Base-by-base conservation (phyloP, 2,888 invertebrate species). In the Odontocerum albicorne region DNA sequence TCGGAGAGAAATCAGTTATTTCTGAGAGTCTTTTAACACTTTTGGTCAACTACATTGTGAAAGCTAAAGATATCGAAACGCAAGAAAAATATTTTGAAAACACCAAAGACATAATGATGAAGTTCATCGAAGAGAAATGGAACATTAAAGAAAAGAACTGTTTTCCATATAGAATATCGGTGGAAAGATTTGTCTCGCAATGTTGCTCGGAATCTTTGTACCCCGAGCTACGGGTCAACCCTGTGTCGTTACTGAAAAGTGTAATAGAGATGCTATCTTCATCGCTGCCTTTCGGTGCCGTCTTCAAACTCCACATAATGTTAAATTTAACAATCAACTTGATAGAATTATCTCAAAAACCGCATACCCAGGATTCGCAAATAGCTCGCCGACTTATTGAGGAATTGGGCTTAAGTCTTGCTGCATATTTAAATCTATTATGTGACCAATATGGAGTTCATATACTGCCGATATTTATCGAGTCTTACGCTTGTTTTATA, bases 101-200 rank as follows among this genome's bases (percentile, higher is more conserved):
- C 27, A 35, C 47, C 2, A 54, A 49, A n/a, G 10, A 35, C 1
- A 45, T 55, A 16, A 51, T 57, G 16, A 43, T 43, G 17, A 46
- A 50, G 27, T 55, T 43, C 35, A 55, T 60, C 1, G 12, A 33
- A 2, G 42, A 45, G n/a, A 49, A 57, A 3, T 60, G 54, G 57
- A 46, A 60, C 20, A 46, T n/a, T 4, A 47, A 31, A 38, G 38
- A 19, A 6, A 43, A 56, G 7, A 42, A 20, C 4, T 8, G 8
- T 3, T 56, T 33, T 22, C 8, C 13, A 8, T 51, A 60, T 40
- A 45, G 54, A 27, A n/a, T 17, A 3, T 27, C 33, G 12, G 13
- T 59, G 16, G 45, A 33, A 2, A 31, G 31, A n/a, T 59, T 59
- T 10, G 21, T 55, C 7, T 19, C 31, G 2, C 21, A 44, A 44